These are phyloP conservation scores for Asarcornis scutulata DNA, from an alignment of 2,113 vertebrate genomes.

Conservation along the genomic window DNA sequence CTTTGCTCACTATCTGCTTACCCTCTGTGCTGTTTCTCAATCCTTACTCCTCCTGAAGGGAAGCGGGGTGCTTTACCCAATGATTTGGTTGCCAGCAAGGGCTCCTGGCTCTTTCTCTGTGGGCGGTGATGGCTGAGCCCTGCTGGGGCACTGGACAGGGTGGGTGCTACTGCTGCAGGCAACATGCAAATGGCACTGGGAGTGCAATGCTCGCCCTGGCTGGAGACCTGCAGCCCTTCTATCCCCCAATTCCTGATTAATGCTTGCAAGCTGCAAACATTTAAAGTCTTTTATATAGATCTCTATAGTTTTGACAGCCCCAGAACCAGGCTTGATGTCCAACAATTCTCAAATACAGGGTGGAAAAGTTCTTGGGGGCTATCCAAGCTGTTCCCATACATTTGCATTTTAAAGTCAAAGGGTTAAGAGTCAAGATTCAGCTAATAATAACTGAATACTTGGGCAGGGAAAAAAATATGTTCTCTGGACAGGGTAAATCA, in stretches of 20 bases:
- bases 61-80: neutral
- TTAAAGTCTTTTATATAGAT: neutral
- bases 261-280: neutral
- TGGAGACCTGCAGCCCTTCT: neutral
- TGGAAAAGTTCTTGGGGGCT: neutral
- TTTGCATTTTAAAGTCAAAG: neutral
- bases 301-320: neutral
- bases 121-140: neutral
- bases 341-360: neutral
- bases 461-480: rapidly evolving
- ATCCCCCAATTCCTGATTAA: neutral
- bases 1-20: slow-evolving; percentile 22
- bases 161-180: neutral
- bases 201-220: neutral
- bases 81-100: neutral
- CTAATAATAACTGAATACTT: neutral
- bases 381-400: neutral
- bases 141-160: rapidly evolving
- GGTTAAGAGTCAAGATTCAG: neutral
- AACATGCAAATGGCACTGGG: neutral
- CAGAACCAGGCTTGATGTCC: neutral
- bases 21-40: slow-evolving; percentile 42
- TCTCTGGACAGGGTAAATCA: neutral
- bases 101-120: neutral
- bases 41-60: slow-evolving; percentile 19